Evolutionary conservation across 2,797 vertebrate genomes (phyloP).

Genomic region (Lutjanus campechanus): DNA sequence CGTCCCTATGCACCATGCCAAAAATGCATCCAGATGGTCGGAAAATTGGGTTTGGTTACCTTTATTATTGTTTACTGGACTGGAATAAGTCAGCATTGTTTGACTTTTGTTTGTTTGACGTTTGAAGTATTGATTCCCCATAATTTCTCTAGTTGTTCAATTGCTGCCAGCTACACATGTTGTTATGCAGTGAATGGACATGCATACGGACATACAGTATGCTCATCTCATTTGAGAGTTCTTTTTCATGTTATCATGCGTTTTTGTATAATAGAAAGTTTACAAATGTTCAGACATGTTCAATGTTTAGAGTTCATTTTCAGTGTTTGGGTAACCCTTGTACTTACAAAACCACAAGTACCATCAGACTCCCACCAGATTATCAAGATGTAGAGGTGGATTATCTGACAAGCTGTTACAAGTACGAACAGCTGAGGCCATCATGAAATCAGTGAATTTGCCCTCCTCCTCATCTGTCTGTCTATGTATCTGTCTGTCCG

Average conservation of each 20-base stretch:
- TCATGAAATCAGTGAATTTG: background rate
- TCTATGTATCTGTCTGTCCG: too few species aligned
- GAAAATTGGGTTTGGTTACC: background rate
- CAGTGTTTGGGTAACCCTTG: conserved; percentile 4
- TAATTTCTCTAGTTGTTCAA: background rate
- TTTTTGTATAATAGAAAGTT: background rate
- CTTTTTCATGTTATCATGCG: background rate
- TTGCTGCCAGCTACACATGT: background rate
- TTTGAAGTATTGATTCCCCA: background rate
- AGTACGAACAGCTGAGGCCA: conserved; percentile 10
- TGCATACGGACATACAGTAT: background rate
- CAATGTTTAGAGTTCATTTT: background rate
- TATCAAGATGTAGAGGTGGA: conserved; percentile 18
- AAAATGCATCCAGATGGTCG: background rate
- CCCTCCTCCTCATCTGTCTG: too few species aligned
- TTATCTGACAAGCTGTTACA: conserved; percentile 40
- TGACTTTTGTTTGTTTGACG: background rate
- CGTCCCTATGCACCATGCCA: background rate
- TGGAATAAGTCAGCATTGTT: background rate
- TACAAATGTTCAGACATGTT: background rate
- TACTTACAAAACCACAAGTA: conserved; percentile 25
- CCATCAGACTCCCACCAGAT: conserved; percentile 12
- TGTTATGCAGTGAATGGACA: background rate
- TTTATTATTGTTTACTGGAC: background rate
- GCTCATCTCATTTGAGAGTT: background rate